These are phyloP conservation scores for Loriculus beryllinus DNA, from an alignment of 2,797 vertebrate species.

Conservation along the genomic window DNA sequence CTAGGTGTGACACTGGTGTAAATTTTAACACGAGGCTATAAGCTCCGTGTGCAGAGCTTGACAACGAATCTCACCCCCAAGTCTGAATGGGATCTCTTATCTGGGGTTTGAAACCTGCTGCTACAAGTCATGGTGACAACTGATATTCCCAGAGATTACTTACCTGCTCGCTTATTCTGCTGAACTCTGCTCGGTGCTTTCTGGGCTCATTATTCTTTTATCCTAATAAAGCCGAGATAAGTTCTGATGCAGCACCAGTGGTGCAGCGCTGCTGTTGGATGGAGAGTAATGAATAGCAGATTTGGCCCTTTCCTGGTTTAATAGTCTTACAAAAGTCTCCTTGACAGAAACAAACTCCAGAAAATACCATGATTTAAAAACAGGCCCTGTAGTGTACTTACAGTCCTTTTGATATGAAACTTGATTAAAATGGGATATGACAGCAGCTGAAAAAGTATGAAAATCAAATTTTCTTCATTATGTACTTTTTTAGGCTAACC, in stretches of 20 bases:
- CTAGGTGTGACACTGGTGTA: not conserved
- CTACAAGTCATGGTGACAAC: not conserved
- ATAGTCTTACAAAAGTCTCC: conserved; percentile 30
- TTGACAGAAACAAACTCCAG: conserved; percentile 68
- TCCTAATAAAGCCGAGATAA: not conserved
- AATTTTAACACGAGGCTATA: not conserved
- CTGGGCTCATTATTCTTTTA: not conserved
- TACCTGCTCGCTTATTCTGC: not conserved
- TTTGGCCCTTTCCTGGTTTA: conserved; percentile 9
- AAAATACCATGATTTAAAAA: conserved; percentile 61
- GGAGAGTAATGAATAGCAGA: conserved; percentile 36
- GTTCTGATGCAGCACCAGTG: not conserved
- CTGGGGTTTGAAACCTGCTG: not conserved
- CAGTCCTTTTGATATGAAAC: conserved; percentile 68
- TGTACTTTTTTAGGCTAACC: conserved; percentile 48
- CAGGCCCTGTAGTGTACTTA: conserved; percentile 26
- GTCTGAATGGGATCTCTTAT: not conserved
- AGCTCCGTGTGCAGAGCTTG: not conserved
- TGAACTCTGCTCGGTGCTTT: not conserved
- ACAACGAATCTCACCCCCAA: not conserved
- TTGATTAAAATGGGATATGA: conserved; percentile 74
- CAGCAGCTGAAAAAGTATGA: conserved; percentile 63
- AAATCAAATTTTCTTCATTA: conserved; percentile 73
- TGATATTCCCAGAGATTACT: not conserved
- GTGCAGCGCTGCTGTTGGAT: not conserved